These are phyloP conservation scores for Tapirus indicus DNA, from an alignment of 2,797 vertebrate genomes.

Conservation along the genomic window DNA sequence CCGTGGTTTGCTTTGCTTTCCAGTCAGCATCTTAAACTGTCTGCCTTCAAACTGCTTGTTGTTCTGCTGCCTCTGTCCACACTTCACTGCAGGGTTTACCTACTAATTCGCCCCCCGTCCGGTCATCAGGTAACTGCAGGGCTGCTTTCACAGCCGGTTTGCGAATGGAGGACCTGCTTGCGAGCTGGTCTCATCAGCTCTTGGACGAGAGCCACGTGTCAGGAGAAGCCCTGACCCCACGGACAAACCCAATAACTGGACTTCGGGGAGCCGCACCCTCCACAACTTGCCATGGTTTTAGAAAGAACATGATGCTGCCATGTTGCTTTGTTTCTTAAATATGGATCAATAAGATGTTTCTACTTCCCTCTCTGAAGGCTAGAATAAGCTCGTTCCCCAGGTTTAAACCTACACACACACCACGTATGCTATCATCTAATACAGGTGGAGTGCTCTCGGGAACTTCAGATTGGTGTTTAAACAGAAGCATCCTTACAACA, in stretches of 20 bases:
- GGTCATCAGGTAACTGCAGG: fast-evolving
- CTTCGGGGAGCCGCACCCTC: fast-evolving
- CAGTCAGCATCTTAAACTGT: neutral
- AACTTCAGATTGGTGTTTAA: neutral
- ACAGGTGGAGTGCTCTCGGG: neutral
- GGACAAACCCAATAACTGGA: neutral
- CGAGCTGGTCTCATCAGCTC: neutral
- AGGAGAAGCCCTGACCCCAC: neutral
- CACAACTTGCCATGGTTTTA: fast-evolving
- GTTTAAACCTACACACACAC: neutral
- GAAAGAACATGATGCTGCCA: neutral
- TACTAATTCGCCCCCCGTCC: fast-evolving
- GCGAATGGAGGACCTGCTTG: fast-evolving
- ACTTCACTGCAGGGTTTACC: neutral
- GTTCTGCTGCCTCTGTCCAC: neutral
- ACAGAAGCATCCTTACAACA: neutral
- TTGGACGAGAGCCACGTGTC: neutral
- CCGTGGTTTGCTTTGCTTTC: neutral
- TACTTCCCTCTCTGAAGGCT: neutral
- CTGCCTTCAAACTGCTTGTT: neutral
- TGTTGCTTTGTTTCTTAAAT: neutral
- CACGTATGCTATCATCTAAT: neutral
- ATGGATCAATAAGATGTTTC: neutral
- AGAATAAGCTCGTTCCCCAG: neutral
- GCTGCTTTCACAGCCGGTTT: neutral